Percentiles rank a stretch among this genome's conserved stretches.
phyloP scores from a whole-genome alignment of 2,888 invertebrate species.

The Macaria liturata region DNA sequence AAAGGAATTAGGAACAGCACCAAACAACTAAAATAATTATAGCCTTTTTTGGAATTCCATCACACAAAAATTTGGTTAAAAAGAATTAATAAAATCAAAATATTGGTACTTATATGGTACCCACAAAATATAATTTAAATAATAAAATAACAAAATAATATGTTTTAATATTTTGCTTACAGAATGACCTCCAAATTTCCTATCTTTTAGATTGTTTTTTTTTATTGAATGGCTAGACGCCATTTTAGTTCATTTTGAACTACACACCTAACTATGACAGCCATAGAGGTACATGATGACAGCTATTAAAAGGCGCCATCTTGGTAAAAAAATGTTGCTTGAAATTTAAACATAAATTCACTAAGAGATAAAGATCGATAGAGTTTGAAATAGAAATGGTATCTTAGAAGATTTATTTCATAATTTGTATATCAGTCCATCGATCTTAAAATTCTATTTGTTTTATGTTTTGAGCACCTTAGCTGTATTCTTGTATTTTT shows the following conservation, averaged over 20 bases:
- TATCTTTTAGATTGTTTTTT: no score
- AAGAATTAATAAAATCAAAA: background rate
- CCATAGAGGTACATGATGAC: no score
- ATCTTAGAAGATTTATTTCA: slow-evolving; percentile 13
- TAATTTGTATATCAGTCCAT: slow-evolving; percentile 24
- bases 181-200: no score
- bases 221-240: no score
- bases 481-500: slow-evolving; percentile 1
- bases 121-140: background rate
- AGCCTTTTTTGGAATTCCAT: slow-evolving; percentile 45
- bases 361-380: slow-evolving; percentile 18
- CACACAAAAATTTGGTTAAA: slow-evolving; percentile 40
- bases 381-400: slow-evolving; percentile 9
- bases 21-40: slow-evolving; percentile 34
- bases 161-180: no score
- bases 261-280: no score
- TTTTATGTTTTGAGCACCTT: slow-evolving; percentile 16
- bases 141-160: no score
- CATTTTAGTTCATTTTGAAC: no score
- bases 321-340: no score
- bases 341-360: no score
- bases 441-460: slow-evolving; percentile 22
- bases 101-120: background rate
- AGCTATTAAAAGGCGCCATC: no score
- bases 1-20: slow-evolving; percentile 49